Conservation (phyloP, 2,113 vertebrate genomes). For the Rhea pennata region DNA sequence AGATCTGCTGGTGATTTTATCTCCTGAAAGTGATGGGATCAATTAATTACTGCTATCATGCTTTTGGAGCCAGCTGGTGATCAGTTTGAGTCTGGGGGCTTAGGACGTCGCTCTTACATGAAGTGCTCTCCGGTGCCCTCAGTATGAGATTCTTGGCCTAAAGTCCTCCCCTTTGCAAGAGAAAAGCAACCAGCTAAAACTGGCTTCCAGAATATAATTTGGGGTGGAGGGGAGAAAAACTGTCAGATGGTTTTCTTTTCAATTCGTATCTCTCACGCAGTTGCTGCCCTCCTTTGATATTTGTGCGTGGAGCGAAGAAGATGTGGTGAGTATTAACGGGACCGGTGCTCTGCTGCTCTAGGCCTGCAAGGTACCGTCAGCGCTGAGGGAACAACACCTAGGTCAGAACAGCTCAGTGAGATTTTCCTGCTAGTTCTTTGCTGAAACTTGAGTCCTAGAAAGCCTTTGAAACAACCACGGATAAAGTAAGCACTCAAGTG, state of each 20-base stretch:
- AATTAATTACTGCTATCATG: background rate
- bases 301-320: constrained; percentile 93
- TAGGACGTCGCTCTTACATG: background rate
- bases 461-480: background rate
- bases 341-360: background rate
- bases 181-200: background rate
- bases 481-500: background rate
- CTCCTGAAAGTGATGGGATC: background rate
- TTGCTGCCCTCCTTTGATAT: constrained; percentile 96
- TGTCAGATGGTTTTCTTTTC: constrained; percentile 55
- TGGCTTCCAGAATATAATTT: background rate
- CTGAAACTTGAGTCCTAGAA: background rate
- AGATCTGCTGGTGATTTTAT: background rate
- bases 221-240: constrained; percentile 7
- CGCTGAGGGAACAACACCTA: background rate
- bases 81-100: background rate
- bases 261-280: constrained; percentile 81
- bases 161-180: background rate
- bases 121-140: background rate
- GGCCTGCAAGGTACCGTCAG: background rate
- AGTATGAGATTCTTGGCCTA: background rate
- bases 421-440: background rate
- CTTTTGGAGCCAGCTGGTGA: background rate
- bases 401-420: background rate
- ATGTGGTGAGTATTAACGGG: constrained; percentile 88